Base-by-base conservation (phyloP, 2,888 invertebrate genomes). In the Chydorus sphaericus region DNA sequence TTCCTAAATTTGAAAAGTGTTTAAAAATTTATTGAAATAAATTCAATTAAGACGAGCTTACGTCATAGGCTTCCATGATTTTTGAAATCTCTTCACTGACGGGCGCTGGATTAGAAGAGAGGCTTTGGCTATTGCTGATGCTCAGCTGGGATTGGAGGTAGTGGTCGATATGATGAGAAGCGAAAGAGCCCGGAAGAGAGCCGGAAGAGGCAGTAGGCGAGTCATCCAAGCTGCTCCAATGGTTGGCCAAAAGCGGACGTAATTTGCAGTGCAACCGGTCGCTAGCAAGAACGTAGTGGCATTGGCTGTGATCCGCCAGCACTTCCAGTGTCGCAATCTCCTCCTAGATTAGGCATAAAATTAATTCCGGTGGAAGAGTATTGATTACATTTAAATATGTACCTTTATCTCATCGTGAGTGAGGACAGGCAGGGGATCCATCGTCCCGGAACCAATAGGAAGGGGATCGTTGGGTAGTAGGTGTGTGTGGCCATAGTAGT, bases 401-500 rank as follows among this genome's bases (percentile, higher is more conserved):
- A 39, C 38, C 23, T 54, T 26, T 23, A 54, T 55, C 23, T 55
- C 48, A 18, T 57, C 54, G 38, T n/a, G 10, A 14, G 28, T 26
- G 10, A 52, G 29, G 18, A 56, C 1, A 36, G 52, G 16, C 11
- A 50, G 44, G 1, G 38, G n/a, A 6, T 57, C 30, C 39, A 48
- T 39, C 26, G 58, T 31, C 48, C 59, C 50, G n/a, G 59, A 38
- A 54, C 63, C 60, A 37, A 62, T 60, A 14, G 59, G 54, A 36
- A 48, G 58, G 14, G 74, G 73, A 1, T 79, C 78, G 59, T 81
- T 81, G 18, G 81, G 79, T 11, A 90, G 73, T 57, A 87, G 79
- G 3, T 86, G 81, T 38, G 88, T 79, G 69, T 92, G 91, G 0
- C 93, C 93, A 68, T 88, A 93, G 71, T 92, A 93, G 70, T 84